phyloP scores from a whole-genome alignment of 30 jellyfish, hydroid and myxozoan species.

The Chrysaora quinquecirrha region DNA sequence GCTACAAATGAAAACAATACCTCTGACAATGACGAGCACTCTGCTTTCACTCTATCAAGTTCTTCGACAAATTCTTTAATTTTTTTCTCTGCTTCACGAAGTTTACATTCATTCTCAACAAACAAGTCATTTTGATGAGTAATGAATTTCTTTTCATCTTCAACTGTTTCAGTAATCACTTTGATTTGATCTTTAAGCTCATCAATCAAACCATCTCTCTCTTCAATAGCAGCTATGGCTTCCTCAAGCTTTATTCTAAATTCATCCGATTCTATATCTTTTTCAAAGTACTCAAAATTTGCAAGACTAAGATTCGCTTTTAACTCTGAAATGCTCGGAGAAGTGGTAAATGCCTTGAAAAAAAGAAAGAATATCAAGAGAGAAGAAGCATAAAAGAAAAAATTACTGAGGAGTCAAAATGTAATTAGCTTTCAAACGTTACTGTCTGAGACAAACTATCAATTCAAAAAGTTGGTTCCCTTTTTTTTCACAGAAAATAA shows the following conservation, averaged over 20 bases:
- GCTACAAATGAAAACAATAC: too few species aligned
- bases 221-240: background rate
- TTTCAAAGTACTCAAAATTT: conserved; percentile 24
- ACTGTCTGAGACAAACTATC: too few species aligned
- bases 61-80: background rate
- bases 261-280: background rate
- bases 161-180: background rate
- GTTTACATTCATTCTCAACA: background rate
- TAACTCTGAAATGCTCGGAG: conserved; percentile 39
- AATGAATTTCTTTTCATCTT: background rate
- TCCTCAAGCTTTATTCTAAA: background rate
- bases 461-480: too few species aligned
- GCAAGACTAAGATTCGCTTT: conserved; percentile 29
- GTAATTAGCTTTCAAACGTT: too few species aligned
- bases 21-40: background rate
- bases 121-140: background rate
- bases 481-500: too few species aligned
- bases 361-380: too few species aligned
- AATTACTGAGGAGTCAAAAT: too few species aligned
- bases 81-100: background rate
- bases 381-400: too few species aligned
- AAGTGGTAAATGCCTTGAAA: background rate
- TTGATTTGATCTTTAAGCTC: background rate
- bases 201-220: background rate
- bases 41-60: background rate